phyloP scores from a whole-genome alignment of 2,888 invertebrate genomes.

The Meandrusa payeni region DNA sequence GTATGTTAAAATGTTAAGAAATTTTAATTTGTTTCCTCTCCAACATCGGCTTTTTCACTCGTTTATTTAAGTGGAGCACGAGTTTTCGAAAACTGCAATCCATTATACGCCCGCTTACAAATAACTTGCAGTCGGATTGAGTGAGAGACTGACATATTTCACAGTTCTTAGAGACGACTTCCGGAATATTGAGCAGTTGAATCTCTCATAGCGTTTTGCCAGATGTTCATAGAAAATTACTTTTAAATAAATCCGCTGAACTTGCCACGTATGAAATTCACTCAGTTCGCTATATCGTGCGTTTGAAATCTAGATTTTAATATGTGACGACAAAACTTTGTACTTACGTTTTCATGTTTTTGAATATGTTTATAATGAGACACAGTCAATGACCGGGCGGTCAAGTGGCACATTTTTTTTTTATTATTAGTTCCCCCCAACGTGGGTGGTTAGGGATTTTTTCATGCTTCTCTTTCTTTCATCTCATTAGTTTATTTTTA shows the following conservation, averaged over 20 bases:
- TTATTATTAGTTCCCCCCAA: too few relatives aligned
- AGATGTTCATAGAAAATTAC: constrained; percentile 77
- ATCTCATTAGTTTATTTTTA: too few relatives aligned
- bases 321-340: too few relatives aligned
- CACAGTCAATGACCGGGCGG: too few relatives aligned
- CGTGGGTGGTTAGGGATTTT: too few relatives aligned
- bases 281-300: constrained; percentile 4
- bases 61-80: constrained; percentile 30
- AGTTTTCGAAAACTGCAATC: constrained; percentile 31
- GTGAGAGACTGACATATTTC: constrained; percentile 74
- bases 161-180: constrained; percentile 68
- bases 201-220: constrained; percentile 71
- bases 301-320: too few relatives aligned
- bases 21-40: constrained; percentile 19
- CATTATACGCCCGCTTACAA: constrained; percentile 45
- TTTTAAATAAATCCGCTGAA: constrained; percentile 72
- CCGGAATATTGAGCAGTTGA: constrained; percentile 76
- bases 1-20: too few relatives aligned
- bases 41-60: constrained; percentile 31
- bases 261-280: constrained; percentile 48
- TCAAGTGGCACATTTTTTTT: too few relatives aligned
- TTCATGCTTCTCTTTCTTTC: too few relatives aligned
- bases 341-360: too few relatives aligned
- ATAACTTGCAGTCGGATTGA: constrained; percentile 62
- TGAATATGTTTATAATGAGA: too few relatives aligned